Percentiles rank a stretch among this genome's conserved stretches.
phyloP scores from a whole-genome alignment of 2,113 vertebrate genomes.

The Crocuta crocuta region DNA sequence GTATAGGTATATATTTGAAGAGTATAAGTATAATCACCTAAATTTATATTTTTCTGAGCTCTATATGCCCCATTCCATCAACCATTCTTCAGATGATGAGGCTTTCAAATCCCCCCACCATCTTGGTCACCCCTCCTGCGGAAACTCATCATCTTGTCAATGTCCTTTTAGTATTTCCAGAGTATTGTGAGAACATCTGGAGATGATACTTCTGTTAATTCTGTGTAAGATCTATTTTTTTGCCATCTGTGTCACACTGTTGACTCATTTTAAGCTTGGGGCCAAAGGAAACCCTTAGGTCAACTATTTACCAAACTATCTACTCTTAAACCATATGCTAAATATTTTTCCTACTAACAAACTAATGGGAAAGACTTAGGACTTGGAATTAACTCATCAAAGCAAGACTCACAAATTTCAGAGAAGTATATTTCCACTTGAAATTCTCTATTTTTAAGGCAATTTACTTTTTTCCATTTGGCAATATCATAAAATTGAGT shows the following conservation, averaged over 20 bases:
- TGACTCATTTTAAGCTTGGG: conserved; percentile 20
- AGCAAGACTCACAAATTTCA: conserved; percentile 3
- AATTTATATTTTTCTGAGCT: not conserved
- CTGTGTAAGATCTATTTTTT: not conserved
- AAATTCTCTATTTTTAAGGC: conserved; percentile 27
- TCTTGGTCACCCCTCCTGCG: not conserved
- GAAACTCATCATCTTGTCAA: not conserved
- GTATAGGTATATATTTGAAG: not conserved
- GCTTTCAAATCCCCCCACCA: not conserved
- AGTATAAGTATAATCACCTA: not conserved
- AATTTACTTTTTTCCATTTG: not conserved
- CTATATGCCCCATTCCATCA: not conserved
- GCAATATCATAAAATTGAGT: not conserved
- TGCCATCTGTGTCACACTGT: not conserved
- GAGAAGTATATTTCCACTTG: not conserved
- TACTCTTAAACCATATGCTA: not conserved
- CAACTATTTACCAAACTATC: conserved; percentile 37
- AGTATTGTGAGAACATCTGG: not conserved
- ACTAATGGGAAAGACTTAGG: not conserved
- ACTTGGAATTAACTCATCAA: not conserved
- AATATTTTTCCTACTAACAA: conserved; percentile 7
- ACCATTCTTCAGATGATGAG: not conserved
- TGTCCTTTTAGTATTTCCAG: not conserved
- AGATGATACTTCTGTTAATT: not conserved
- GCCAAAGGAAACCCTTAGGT: conserved; percentile 38